Evolutionary conservation across 64 coral and sea anemone genomes (phyloP).

Genomic region (Hydrozoanthus tunicans): DNA sequence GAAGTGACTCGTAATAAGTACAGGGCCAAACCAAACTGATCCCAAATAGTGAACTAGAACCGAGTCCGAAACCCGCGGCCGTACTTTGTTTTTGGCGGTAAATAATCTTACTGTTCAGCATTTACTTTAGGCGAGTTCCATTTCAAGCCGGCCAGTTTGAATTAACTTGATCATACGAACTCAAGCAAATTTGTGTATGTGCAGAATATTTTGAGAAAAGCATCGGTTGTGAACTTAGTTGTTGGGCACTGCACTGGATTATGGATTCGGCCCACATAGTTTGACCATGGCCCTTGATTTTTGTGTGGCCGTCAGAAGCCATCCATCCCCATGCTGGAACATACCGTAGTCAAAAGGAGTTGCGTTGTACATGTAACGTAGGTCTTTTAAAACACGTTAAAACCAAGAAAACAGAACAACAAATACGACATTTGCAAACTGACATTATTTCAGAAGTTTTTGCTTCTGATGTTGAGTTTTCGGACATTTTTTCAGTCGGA

Average conservation of each 20-base stretch:
- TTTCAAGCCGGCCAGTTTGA: too few relatives aligned
- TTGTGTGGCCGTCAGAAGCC: neutral
- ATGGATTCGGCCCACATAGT: neutral
- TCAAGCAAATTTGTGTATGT: too few relatives aligned
- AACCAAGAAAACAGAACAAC: conserved; percentile 10
- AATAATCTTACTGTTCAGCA: conserved; percentile 6
- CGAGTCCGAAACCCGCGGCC: neutral
- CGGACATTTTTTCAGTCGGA: too few relatives aligned
- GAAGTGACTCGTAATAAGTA: too few relatives aligned
- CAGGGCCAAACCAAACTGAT: too few relatives aligned
- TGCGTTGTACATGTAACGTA: conserved; percentile 10
- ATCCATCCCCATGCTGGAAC: neutral
- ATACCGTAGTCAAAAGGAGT: conserved; percentile 5
- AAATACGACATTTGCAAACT: conserved; percentile 5
- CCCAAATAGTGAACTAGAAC: too few relatives aligned
- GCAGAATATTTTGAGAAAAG: too few relatives aligned
- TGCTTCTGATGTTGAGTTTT: too few relatives aligned
- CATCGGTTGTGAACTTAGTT: too few relatives aligned
- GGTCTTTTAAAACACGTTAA: neutral
- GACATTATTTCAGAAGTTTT: neutral
- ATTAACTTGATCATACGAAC: too few relatives aligned
- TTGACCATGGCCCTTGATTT: neutral
- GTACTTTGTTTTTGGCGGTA: conserved; percentile 10
- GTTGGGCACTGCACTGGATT: too few relatives aligned
- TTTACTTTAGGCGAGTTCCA: neutral